Base-by-base conservation (phyloP, 2,888 invertebrate genomes). In the Lycaena phlaeas region DNA sequence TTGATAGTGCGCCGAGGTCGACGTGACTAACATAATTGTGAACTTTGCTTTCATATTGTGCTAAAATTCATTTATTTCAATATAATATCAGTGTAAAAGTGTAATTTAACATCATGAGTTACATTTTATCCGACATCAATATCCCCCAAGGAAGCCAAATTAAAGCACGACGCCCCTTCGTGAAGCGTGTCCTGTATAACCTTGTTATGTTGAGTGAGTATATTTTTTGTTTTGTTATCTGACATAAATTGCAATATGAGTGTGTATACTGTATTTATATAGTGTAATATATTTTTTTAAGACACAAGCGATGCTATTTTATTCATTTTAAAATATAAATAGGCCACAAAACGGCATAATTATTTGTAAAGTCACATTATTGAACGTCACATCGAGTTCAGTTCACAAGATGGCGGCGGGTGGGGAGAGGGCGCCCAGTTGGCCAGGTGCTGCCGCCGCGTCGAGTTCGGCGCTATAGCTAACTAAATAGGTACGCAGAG, bases 391-490 rank as follows among this genome's bases (percentile, higher is more conserved):
- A 69, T 58, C 75, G 71, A 76, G 74, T 71, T 75, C 61, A 68
- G 56, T 65, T 68, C 56, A 71, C 82, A 81, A 81, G 79, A 82
- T 82, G 82, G 82, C 82, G 82, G 61, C 81, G 70, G 75, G 82
- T 79, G 82, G 81, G 84, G 84, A 79, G 82, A 76, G 77, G 73
- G 81, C 79, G 74, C 73, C 79, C 84, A 84, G 84, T 84, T 78
- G 70, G 78, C 81, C 84, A 84, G 85, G 85, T 85, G 85, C 85
- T 85, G 85, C 85, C 84, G 85, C 84, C 82, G 84, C 85, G 85
- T 81, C 72, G 82, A 85, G 82, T 79, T 84, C 85, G 85, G 85
- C 79, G 77, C 75, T 78, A 79, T 79, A 82, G 78, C 73, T 77
- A 85, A 85, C 85, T 85, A 82, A 76, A 74, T 75, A 77, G 81